Evolutionary conservation across 2,797 vertebrate genomes (phyloP).

Genomic region (Rousettus madagascariensis): DNA sequence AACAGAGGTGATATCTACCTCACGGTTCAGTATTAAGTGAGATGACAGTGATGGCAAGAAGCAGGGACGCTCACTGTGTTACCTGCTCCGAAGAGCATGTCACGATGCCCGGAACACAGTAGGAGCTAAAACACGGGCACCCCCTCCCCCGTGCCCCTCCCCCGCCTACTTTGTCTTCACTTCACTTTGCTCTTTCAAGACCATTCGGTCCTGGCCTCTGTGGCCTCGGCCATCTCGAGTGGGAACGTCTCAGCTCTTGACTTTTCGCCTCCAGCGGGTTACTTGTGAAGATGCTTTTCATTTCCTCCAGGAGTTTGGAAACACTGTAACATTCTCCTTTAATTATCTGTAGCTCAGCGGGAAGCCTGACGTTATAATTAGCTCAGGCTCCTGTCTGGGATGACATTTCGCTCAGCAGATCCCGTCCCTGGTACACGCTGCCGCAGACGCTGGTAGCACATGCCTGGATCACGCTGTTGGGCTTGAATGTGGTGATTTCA

Average conservation of each 20-base stretch:
- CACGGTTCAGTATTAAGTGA: not conserved
- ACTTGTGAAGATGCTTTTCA: not conserved
- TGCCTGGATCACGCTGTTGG: not conserved
- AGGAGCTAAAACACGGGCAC: accelerated
- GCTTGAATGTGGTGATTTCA: not conserved
- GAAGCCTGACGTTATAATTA: constrained; percentile 79
- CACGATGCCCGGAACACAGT: accelerated
- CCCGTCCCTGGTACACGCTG: accelerated
- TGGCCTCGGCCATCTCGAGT: not conserved
- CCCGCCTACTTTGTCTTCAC: not conserved
- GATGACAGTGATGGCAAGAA: too few relatives aligned
- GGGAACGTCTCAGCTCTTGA: accelerated
- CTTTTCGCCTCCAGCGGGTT: not conserved
- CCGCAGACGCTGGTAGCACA: not conserved
- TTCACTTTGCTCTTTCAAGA: not conserved
- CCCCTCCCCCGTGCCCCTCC: not conserved
- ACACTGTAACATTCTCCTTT: constrained; percentile 75
- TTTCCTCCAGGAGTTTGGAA: constrained; percentile 69
- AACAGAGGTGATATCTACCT: not conserved
- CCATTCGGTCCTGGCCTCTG: not conserved
- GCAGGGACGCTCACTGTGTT: accelerated
- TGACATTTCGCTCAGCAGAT: constrained; percentile 46
- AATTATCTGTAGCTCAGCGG: constrained; percentile 66
- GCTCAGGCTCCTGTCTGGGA: constrained; percentile 42
- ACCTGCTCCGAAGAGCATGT: accelerated